A percentile compares a stretch with the other conserved stretches of the same genome.
These are phyloP conservation scores for Heliconius aoede DNA, from an alignment of 2,888 invertebrate genomes.

Conservation along the genomic window DNA sequence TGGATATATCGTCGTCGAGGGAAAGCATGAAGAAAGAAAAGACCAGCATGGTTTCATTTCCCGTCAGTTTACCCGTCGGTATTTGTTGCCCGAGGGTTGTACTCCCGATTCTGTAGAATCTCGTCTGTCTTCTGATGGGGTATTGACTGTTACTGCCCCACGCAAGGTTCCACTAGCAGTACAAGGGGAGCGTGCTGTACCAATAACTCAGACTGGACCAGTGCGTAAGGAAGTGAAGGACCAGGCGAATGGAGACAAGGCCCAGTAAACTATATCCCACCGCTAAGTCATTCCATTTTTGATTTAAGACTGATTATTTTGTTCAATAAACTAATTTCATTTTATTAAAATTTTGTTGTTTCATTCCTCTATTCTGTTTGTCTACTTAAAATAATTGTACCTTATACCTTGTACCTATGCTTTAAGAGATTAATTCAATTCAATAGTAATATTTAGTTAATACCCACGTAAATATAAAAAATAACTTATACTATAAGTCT, in stretches of 20 bases:
- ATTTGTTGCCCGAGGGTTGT: slow-evolving; percentile 89
- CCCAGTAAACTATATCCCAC: slow-evolving; percentile 45
- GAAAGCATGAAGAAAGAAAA: slow-evolving; percentile 90
- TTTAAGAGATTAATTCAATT: no score
- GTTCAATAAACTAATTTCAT: slow-evolving; percentile 22
- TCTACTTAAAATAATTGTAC: background rate
- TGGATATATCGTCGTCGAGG: slow-evolving; percentile 88
- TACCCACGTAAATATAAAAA: no score
- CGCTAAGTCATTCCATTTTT: slow-evolving; percentile 35
- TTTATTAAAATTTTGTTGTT: slow-evolving; percentile 12
- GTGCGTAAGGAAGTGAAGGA: slow-evolving; percentile 81
- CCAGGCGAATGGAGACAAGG: slow-evolving; percentile 73
- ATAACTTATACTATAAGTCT: no score
- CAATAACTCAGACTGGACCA: slow-evolving; percentile 85
- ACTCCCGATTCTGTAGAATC: slow-evolving; percentile 88
- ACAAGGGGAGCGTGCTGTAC: slow-evolving; percentile 81
- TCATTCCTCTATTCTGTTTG: background rate
- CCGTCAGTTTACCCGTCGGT: slow-evolving; percentile 89
- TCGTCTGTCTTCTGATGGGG: slow-evolving; percentile 89
- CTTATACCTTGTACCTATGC: no score
- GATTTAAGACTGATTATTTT: slow-evolving; percentile 35
- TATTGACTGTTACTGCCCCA: slow-evolving; percentile 88
- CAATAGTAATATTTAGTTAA: no score
- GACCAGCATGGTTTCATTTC: slow-evolving; percentile 90
- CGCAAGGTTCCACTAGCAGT: slow-evolving; percentile 61